Evolutionary conservation across 2,888 invertebrate species (phyloP).

Genomic region (Alloplasta piceator): DNA sequence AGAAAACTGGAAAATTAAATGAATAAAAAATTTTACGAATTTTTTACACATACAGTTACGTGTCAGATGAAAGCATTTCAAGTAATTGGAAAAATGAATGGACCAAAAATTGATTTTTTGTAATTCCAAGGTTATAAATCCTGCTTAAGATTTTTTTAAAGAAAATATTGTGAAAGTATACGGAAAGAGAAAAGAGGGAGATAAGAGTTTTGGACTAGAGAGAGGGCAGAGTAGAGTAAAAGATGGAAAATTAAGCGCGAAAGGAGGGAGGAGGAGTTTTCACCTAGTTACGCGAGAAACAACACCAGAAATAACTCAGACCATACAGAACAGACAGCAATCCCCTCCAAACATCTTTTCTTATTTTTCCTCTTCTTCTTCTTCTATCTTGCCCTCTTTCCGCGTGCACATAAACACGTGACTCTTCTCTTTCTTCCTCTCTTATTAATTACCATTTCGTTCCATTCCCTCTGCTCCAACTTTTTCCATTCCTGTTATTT

Average conservation of each 20-base stretch:
- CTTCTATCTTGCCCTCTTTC: slow-evolving; percentile 41
- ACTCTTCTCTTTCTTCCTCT: neutral
- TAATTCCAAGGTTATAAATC: too few species aligned
- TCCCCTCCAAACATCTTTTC: neutral
- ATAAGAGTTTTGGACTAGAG: slow-evolving; percentile 12
- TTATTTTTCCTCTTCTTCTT: neutral
- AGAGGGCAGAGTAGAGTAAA: slow-evolving; percentile 34
- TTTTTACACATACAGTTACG: too few species aligned
- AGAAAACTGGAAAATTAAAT: too few species aligned
- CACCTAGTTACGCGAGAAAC: slow-evolving; percentile 70
- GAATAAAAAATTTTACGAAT: too few species aligned
- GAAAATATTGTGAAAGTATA: slow-evolving; percentile 5
- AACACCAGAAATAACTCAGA: slow-evolving; percentile 71
- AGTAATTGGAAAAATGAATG: too few species aligned
- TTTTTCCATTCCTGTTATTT: slow-evolving; percentile 14
- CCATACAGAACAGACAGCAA: slow-evolving; percentile 38
- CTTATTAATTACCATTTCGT: neutral
- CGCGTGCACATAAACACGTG: neutral
- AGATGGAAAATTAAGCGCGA: neutral
- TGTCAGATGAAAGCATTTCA: too few species aligned
- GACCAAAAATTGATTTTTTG: too few species aligned
- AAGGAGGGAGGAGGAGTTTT: slow-evolving; percentile 63
- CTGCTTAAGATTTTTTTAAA: too few species aligned
- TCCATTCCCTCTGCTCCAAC: neutral
- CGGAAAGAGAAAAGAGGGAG: slow-evolving; percentile 6